A percentile compares a stretch with the other conserved stretches of the same genome.
Evolutionary conservation across 2,888 invertebrate species (phyloP).

Genomic region (Fragum sueziense): DNA sequence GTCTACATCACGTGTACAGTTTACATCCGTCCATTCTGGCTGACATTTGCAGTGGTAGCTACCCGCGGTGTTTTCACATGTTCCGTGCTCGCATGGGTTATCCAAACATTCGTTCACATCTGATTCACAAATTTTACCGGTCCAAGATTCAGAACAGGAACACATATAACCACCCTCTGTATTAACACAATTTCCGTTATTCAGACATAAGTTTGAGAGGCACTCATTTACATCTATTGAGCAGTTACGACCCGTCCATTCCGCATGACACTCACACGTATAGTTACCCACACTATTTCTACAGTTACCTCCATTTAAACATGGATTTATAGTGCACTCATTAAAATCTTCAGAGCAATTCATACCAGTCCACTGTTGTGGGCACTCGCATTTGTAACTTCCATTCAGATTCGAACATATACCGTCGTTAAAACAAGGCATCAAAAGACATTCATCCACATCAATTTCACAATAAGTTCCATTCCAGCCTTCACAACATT

Average conservation of each 20-base stretch:
- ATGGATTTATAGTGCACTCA: background rate
- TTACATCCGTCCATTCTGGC: background rate
- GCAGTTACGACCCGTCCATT: background rate
- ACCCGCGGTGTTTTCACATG: background rate
- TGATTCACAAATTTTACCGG: background rate
- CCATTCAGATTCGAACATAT: background rate
- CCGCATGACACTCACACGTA: background rate
- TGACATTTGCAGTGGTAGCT: background rate
- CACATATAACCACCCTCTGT: background rate
- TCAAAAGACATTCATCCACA: background rate
- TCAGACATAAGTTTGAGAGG: background rate
- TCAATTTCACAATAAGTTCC: background rate
- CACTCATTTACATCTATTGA: slow-evolving; percentile 5
- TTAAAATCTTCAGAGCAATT: background rate
- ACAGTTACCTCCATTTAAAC: background rate
- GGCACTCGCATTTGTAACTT: background rate
- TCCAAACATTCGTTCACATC: background rate
- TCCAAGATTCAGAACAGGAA: background rate
- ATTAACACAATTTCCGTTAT: background rate
- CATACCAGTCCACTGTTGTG: background rate
- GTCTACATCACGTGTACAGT: background rate
- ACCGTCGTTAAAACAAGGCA: background rate
- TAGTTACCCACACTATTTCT: background rate
- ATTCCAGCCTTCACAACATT: background rate
- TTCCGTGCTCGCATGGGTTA: background rate